Evolutionary conservation across 2,113 vertebrate species (phyloP).

Genomic region (Myxocyprinus asiaticus): DNA sequence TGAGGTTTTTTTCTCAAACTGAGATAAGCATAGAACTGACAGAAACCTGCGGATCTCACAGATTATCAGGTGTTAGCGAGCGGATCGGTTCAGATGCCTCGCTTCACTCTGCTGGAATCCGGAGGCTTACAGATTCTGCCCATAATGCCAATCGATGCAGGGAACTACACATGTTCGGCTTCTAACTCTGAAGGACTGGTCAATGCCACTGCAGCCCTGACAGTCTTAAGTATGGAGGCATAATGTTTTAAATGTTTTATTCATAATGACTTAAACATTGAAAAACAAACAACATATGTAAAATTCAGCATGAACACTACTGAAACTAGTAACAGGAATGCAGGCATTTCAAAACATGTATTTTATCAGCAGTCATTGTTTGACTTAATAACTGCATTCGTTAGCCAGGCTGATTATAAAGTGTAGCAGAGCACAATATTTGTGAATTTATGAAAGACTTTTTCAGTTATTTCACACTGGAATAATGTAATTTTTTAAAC

Average conservation of each 20-base stretch:
- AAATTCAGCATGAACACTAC: background rate
- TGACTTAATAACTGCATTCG: slow-evolving; percentile 3
- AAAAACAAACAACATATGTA: background rate
- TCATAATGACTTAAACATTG: slow-evolving; percentile 6
- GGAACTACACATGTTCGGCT: slow-evolving; percentile 86
- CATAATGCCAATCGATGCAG: slow-evolving; percentile 82
- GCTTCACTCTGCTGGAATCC: slow-evolving; percentile 87
- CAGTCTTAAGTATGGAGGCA: slow-evolving; percentile 87
- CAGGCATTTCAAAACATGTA: slow-evolving; percentile 23
- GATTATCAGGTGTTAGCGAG: slow-evolving; percentile 86
- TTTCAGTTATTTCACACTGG: background rate
- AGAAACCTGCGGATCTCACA: slow-evolving; percentile 57
- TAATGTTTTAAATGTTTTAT: background rate
- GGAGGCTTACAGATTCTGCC: slow-evolving; percentile 87
- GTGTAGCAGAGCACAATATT: slow-evolving; percentile 7
- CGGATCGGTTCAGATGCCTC: slow-evolving; percentile 83
- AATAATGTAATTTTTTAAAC: slow-evolving; percentile 10
- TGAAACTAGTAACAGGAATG: background rate
- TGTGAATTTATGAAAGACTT: slow-evolving; percentile 16
- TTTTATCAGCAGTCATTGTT: slow-evolving; percentile 34
- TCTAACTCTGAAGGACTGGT: slow-evolving; percentile 82
- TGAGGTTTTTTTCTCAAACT: too few species aligned
- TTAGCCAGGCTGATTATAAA: slow-evolving; percentile 20
- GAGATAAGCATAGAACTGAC: background rate
- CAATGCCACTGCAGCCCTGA: slow-evolving; percentile 79